Percentiles rank a stretch among this genome's conserved stretches.
phyloP scores from a whole-genome alignment of 1,140 invertebrate species.

The Drosophila tani region DNA sequence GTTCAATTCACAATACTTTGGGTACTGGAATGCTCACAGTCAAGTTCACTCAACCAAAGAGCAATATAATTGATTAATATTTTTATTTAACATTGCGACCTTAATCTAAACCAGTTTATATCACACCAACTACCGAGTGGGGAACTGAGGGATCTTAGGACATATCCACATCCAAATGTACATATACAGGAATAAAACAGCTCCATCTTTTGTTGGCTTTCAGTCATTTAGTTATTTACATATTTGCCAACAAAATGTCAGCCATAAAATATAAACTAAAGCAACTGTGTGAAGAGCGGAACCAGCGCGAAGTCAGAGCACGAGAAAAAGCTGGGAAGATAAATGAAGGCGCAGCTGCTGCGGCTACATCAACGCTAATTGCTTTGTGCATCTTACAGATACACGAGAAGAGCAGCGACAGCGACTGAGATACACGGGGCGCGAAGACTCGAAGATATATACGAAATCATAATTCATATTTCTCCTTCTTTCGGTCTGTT shows the following conservation, averaged over 20 bases:
- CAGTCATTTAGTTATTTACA: slow-evolving; percentile 72
- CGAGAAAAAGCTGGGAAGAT: slow-evolving; percentile 52
- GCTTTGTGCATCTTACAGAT: slow-evolving; percentile 73
- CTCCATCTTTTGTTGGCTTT: slow-evolving; percentile 50
- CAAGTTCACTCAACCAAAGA: no score
- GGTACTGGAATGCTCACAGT: no score
- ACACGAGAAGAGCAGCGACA: slow-evolving; percentile 28
- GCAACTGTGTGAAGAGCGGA: slow-evolving; percentile 51
- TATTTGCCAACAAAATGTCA: slow-evolving; percentile 70
- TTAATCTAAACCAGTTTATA: background rate
- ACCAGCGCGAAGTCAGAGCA: slow-evolving; percentile 20
- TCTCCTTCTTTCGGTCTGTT: slow-evolving; percentile 21
- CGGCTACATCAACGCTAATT: slow-evolving; percentile 80
- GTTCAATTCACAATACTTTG: no score
- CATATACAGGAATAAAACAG: slow-evolving; percentile 17
- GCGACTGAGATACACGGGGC: slow-evolving; percentile 25
- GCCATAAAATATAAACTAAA: slow-evolving; percentile 66
- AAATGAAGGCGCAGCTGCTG: slow-evolving; percentile 80
- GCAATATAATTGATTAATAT: no score
- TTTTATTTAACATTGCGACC: background rate
- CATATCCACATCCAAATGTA: slow-evolving; percentile 17
- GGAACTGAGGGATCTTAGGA: background rate
- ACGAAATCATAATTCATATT: slow-evolving; percentile 80
- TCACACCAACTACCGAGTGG: background rate
- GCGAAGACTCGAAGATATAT: slow-evolving; percentile 49